Conservation (phyloP, 2,888 invertebrate species). For the Rhagium mordax region DNA sequence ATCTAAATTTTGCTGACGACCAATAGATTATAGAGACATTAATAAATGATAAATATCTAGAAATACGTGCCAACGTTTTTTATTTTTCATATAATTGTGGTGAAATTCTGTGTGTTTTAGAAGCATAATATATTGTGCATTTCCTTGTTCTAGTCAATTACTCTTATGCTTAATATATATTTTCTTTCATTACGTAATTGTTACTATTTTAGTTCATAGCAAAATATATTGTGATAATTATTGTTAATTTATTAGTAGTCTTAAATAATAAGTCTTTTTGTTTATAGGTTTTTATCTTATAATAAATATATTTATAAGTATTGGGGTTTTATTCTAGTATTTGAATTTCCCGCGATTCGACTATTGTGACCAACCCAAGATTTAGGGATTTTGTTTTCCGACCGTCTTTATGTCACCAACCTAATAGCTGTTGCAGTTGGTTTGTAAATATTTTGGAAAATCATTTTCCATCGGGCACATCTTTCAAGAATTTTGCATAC, state of each 20-base stretch:
- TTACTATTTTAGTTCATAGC: conserved; percentile 34
- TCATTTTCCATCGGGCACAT: conserved; percentile 4
- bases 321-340: not conserved
- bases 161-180: conserved; percentile 12
- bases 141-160: conserved; percentile 48
- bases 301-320: conserved; percentile 25
- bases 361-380: not conserved
- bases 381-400: not conserved
- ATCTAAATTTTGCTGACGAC: too few species aligned
- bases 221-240: conserved; percentile 48
- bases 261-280: conserved; percentile 37
- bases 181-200: conserved; percentile 20
- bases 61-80: not conserved
- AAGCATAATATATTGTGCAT: conserved; percentile 28
- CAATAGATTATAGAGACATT: too few species aligned
- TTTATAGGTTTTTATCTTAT: conserved; percentile 45
- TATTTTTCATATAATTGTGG: not conserved
- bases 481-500: conserved; percentile 15
- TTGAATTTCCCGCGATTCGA: not conserved
- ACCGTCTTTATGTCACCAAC: conserved; percentile 24
- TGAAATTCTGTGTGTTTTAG: conserved; percentile 26
- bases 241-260: conserved; percentile 41
- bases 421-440: conserved; percentile 42
- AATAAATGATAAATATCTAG: not conserved
- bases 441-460: not conserved